Conservation (phyloP, 2,113 vertebrate genomes). For the Oreochromis spilurus region DNA sequence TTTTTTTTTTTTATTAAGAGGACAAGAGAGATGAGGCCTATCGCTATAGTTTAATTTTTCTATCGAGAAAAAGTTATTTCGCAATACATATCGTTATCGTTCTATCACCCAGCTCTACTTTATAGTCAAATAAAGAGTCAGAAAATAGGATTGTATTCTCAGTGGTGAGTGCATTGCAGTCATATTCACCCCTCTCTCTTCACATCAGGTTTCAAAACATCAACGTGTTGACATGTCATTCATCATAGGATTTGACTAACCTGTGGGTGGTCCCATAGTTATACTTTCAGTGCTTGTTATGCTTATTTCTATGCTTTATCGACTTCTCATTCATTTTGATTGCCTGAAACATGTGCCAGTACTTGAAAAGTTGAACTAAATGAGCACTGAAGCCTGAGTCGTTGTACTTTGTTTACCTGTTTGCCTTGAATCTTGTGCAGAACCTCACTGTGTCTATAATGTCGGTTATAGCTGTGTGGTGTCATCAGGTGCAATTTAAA, state of each 20-base stretch:
- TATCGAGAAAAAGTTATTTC: too few species aligned
- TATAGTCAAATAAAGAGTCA: background rate
- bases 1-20: too few species aligned
- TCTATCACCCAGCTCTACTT: background rate
- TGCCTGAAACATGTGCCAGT: background rate
- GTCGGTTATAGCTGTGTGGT: background rate
- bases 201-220: background rate
- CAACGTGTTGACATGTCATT: background rate
- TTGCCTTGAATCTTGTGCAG: background rate
- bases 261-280: background rate
- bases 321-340: background rate
- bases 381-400: background rate
- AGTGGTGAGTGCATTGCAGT: background rate
- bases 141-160: background rate
- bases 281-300: background rate
- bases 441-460: background rate
- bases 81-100: too few species aligned
- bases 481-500: background rate
- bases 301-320: background rate
- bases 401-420: background rate
- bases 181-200: background rate
- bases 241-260: background rate
- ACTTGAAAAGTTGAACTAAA: background rate
- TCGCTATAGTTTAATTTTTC: too few species aligned
- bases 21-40: too few species aligned